Conservation (phyloP, 2,888 invertebrate genomes). For the Tortrix viridana region DNA sequence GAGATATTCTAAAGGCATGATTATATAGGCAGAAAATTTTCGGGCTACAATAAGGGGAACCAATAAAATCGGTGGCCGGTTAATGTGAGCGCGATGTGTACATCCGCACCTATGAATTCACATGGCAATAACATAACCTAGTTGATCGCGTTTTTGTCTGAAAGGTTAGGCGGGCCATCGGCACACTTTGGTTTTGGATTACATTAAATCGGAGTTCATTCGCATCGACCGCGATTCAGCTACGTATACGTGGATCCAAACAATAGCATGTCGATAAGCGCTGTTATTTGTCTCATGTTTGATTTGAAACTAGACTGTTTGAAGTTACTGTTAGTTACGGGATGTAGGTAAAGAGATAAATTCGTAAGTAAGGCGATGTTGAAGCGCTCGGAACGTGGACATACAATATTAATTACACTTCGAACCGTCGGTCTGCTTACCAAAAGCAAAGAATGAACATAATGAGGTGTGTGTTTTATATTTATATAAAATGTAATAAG, state of each 20-base stretch:
- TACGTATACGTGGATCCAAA: slow-evolving; percentile 64
- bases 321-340: too few relatives aligned
- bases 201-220: slow-evolving; percentile 80
- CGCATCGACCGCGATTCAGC: slow-evolving; percentile 71
- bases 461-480: too few relatives aligned
- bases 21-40: slow-evolving; percentile 28
- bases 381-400: too few relatives aligned
- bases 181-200: slow-evolving; percentile 75
- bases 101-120: slow-evolving; percentile 24
- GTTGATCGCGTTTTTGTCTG: slow-evolving; percentile 62
- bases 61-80: slow-evolving; percentile 23
- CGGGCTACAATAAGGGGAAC: too few relatives aligned
- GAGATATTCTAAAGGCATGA: slow-evolving; percentile 18
- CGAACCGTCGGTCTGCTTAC: too few relatives aligned
- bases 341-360: too few relatives aligned
- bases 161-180: slow-evolving; percentile 77
- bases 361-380: too few relatives aligned
- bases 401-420: too few relatives aligned
- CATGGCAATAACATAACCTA: slow-evolving; percentile 49
- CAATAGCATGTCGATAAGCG: slow-evolving; percentile 55
- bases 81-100: slow-evolving; percentile 13
- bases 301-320: too few relatives aligned
- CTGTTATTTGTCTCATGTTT: slow-evolving; percentile 1
- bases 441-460: too few relatives aligned
- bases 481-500: too few relatives aligned